A percentile compares a stretch with the other conserved stretches of the same genome.
phyloP scores from a whole-genome alignment of 2,797 vertebrate genomes.

The Poeciliopsis turneri region DNA sequence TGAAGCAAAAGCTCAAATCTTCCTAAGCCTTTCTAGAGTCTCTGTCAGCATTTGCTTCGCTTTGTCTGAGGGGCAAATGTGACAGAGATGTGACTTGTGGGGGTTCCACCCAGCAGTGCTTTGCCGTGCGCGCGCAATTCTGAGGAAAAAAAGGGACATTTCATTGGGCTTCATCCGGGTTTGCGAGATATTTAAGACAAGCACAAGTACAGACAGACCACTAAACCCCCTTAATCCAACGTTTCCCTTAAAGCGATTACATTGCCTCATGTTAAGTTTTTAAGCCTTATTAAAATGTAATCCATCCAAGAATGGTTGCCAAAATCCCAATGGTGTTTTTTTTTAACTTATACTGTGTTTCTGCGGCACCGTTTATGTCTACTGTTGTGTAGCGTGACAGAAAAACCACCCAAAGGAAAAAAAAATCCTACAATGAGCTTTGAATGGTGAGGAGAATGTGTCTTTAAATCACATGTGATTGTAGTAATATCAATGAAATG shows the following conservation, averaged over 20 bases:
- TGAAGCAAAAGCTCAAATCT: constrained; percentile 25
- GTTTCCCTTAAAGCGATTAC: constrained; percentile 3
- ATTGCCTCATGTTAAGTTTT: constrained; percentile 6
- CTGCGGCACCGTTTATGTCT: neutral
- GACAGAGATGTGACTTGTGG: constrained; percentile 33
- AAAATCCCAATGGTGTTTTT: constrained; percentile 8
- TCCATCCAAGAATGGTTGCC: neutral
- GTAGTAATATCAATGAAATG: neutral
- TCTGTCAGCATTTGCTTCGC: constrained; percentile 26
- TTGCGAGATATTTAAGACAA: constrained; percentile 21
- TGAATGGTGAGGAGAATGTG: neutral
- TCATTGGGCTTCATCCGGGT: constrained; percentile 9
- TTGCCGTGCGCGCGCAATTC: constrained; percentile 1
- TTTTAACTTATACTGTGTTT: neutral
- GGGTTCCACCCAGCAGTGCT: constrained; percentile 29
- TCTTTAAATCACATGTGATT: neutral
- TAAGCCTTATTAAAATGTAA: constrained; percentile 23
- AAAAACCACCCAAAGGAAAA: neutral
- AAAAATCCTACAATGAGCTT: neutral
- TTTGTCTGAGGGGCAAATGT: constrained; percentile 9
- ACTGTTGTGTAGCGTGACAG: neutral
- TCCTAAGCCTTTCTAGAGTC: constrained; percentile 33
- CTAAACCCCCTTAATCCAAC: constrained; percentile 20
- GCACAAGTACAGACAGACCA: neutral
- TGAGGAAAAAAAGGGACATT: neutral